These are phyloP conservation scores for Allolobophora icterica DNA, from an alignment of 2,888 invertebrate genomes.

Conservation along the genomic window DNA sequence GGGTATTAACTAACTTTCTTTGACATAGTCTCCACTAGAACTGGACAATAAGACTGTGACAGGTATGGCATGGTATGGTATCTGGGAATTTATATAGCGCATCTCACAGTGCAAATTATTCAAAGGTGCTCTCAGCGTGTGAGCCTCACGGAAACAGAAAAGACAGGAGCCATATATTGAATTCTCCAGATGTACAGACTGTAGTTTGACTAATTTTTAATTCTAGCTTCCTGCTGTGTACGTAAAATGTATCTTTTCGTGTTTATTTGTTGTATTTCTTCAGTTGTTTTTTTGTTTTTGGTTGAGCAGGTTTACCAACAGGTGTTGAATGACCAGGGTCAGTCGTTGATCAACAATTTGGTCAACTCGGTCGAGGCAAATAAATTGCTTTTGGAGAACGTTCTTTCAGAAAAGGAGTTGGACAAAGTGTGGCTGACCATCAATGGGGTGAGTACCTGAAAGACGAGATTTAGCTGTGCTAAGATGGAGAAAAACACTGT, in stretches of 20 bases:
- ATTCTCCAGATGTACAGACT: not conserved
- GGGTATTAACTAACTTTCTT: not conserved
- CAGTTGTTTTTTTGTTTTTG: not conserved
- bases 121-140: no score
- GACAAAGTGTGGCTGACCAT: slow-evolving; percentile 56
- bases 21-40: not conserved
- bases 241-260: not conserved
- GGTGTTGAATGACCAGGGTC: slow-evolving; percentile 67
- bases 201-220: no score
- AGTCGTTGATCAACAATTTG: slow-evolving; percentile 72
- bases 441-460: slow-evolving; percentile 56
- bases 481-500: not conserved
- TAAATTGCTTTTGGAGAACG: slow-evolving; percentile 56
- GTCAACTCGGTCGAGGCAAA: slow-evolving; percentile 70
- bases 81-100: no score
- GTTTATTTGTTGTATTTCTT: not conserved
- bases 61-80: no score
- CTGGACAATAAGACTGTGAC: not conserved
- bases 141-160: no score
- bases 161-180: no score
- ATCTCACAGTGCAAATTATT: no score
- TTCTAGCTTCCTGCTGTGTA: no score
- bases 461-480: not conserved
- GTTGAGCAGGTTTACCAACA: slow-evolving; percentile 71
- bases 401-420: slow-evolving; percentile 54